Percentiles rank a stretch among this genome's conserved stretches.
Conservation (phyloP, 2,113 vertebrate species). For the Chionomys nivalis region DNA sequence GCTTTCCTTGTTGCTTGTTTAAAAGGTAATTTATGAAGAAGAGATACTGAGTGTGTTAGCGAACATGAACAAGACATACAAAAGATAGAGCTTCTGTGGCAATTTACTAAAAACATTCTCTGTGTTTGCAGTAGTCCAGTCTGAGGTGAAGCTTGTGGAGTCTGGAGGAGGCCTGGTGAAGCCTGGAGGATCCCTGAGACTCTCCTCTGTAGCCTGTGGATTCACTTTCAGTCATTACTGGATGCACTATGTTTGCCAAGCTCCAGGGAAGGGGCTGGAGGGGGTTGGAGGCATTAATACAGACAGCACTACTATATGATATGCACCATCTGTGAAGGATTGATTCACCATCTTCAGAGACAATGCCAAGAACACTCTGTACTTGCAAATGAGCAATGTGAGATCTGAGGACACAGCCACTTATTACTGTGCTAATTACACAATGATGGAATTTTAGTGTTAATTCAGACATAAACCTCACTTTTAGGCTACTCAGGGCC, state of each 20-base stretch:
- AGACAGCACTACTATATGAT: rapidly evolving
- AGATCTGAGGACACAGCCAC: neutral
- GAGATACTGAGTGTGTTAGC: neutral
- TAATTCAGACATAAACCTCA: neutral
- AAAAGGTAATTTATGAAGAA: no score
- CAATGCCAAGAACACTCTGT: neutral
- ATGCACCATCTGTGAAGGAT: neutral
- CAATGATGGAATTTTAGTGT: neutral
- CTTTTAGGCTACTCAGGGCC: neutral
- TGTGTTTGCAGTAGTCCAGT: neutral
- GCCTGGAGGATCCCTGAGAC: neutral
- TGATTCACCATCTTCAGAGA: neutral
- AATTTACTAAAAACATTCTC: neutral
- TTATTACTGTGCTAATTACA: neutral
- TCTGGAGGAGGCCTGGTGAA: neutral
- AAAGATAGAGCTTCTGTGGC: rapidly evolving
- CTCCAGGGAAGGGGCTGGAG: neutral
- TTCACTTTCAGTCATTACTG: neutral
- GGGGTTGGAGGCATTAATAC: neutral
- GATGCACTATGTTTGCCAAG: neutral
- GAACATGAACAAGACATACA: neutral
- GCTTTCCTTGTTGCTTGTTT: no score
- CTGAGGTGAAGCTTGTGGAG: neutral
- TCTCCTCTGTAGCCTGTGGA: neutral
- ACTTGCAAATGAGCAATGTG: neutral